Base-by-base conservation (phyloP, 2,888 invertebrate genomes). In the Tetragonisca angustula region DNA sequence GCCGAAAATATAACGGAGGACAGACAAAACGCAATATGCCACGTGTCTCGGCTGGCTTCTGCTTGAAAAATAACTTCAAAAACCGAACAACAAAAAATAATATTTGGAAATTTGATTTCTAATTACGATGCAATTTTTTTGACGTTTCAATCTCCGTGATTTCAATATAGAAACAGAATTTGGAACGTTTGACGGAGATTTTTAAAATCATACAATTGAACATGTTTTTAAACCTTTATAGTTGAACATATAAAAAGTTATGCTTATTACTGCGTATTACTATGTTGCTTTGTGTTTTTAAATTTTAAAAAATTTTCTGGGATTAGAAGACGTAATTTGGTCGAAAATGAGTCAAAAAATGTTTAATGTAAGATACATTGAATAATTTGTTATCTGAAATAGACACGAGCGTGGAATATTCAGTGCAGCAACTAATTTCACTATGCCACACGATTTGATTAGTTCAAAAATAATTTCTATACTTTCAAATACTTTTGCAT, bases 1-100 rank as follows among this genome's bases (percentile, higher is more conserved):
- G 21, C 64, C 27, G 68, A 68, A 50, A 50, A 68, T 49, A 62
- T 62, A 56, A 56, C 56, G 11, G 56, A 56, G 56, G 56, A 56
- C 56, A 56, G n/a, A 64, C 21, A 36, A 36, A 64, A 36, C 21
- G 13, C 68, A 24, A 50, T 17, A n/a, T 68, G 17, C 24, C 5
- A 19, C 17, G 19, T 13, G 11, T 19, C n/a, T 50, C 19, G 19
- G 24, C 2, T 11, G 19, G 4, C 27, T 50, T 50, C 19, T 24
- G n/a, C 11, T 27, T 24, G 50, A 49, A 19, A 50, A 21, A 13
- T 27, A 68, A 21, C 32, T 21, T 5, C 19, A 32, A 21, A 64
- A 21, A 64, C 19, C 2, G n/a, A n/a, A 56, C 11, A 13, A 56
- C 15, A 4, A 56, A 56, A 56, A 56, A n/a, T 13, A 13, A n/a